Evolutionary conservation across 2,888 invertebrate genomes (phyloP).

Genomic region (Rhogogaster chlorosoma): DNA sequence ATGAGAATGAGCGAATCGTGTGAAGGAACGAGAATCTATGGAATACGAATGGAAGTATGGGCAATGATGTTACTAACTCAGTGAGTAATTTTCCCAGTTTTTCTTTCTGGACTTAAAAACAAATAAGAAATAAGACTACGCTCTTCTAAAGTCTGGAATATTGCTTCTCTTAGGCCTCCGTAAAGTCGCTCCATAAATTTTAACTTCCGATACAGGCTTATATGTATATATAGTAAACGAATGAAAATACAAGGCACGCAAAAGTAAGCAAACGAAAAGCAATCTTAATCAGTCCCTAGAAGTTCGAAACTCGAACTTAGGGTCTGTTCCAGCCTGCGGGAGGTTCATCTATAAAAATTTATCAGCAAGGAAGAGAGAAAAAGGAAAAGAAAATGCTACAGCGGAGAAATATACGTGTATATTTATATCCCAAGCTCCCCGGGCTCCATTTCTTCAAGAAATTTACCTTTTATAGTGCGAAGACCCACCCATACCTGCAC

Average conservation of each 20-base stretch:
- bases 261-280: constrained; percentile 35
- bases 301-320: constrained; percentile 38
- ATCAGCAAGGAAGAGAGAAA: not conserved
- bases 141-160: constrained; percentile 8
- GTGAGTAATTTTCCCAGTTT: constrained; percentile 36
- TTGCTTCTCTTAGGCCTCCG: constrained; percentile 11
- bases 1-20: not conserved
- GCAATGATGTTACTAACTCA: not conserved
- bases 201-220: constrained; percentile 43
- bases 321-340: not conserved
- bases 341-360: constrained; percentile 40
- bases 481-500: not conserved
- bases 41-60: not conserved
- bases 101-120: not conserved
- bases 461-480: not conserved
- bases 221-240: not conserved
- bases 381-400: not conserved
- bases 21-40: not conserved
- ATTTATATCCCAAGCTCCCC: not conserved
- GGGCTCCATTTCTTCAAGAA: not conserved
- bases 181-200: constrained; percentile 47
- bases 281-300: constrained; percentile 35
- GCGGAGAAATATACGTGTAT: not conserved
- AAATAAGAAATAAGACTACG: not conserved
- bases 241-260: constrained; percentile 40